Base-by-base conservation (phyloP, 1,140 invertebrate species). In the Cotesia glomerata region DNA sequence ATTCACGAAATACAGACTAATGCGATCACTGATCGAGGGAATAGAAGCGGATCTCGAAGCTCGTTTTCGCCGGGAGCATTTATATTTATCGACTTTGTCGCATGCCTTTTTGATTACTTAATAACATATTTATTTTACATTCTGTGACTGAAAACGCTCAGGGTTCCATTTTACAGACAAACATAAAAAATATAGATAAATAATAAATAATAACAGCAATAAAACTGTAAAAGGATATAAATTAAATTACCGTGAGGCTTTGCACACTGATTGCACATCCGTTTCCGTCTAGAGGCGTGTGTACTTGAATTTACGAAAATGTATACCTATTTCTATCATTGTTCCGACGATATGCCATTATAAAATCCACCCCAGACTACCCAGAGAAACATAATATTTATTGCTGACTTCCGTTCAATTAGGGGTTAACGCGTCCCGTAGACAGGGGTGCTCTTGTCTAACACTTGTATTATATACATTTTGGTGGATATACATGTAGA, bases 331-430 rank as follows among this genome's bases (percentile, higher is more conserved):
- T 68, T 67, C 69, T 80, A 74, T 80, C 72, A 73, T 77, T 78
- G 66, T 59, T 34, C 9, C n/a, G 13, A 68, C 7, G 39, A 45
- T 45, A 45, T 32, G 75, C 76, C 74, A 82, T 82, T 84, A 81
- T 82, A 82, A 83, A 84, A 81, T 79, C 78, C 76, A 75, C 77
- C 77, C 77, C 74, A 74, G 63, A 32, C 70, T 73, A 62, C 61
- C 54, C 39, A 72, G 56, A 77, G 76, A 80, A 81, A 80, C 80
- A 78, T 81, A 82, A 84, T 84, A 84, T 84, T 84, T 84, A 84
- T 84, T 83, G 82, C 82, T 74, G 63, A 81, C 78, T 82, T 84
- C 83, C 83, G 82, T 84, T 84, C 83, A 84, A 84, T 84, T 84
- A 84, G 80, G 83, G 83, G 83, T 80, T 80, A 78, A 76, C 79